phyloP scores from a whole-genome alignment of 2,797 vertebrate species.

The Prionace glauca region DNA sequence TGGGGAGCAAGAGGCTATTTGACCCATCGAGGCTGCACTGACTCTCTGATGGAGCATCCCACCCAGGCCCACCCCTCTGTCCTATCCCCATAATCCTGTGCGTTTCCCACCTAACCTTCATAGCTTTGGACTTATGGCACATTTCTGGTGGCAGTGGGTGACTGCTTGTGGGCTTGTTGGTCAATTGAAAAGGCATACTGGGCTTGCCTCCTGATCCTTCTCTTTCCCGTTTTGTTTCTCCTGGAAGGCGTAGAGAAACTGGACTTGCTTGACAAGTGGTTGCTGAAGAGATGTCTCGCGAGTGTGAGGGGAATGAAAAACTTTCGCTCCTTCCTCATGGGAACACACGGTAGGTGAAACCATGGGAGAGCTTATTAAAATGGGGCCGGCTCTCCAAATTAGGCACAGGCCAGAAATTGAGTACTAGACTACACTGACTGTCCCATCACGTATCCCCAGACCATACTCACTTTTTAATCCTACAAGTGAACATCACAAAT shows the following conservation, averaged over 20 bases:
- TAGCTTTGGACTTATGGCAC: no score
- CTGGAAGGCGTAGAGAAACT: constrained; percentile 52
- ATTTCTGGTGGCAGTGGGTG: neutral
- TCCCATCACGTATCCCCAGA: no score
- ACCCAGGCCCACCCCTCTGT: no score
- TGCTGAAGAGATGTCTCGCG: constrained; percentile 58
- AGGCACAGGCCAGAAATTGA: neutral
- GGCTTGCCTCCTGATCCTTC: neutral
- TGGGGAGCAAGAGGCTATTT: no score
- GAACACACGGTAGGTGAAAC: constrained; percentile 53
- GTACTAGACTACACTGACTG: neutral
- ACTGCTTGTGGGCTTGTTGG: neutral
- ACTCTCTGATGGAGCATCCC: no score
- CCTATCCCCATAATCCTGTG: no score
- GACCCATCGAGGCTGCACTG: no score
- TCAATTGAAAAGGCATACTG: neutral
- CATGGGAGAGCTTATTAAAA: neutral
- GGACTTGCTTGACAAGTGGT: constrained; percentile 53
- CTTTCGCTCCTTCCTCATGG: constrained; percentile 54
- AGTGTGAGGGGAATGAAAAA: constrained; percentile 58
- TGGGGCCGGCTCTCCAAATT: neutral
- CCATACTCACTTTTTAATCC: no score
- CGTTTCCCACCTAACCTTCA: no score
- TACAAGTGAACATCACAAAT: no score
- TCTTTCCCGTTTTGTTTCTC: constrained; percentile 27